Base-by-base conservation (phyloP, 1,140 invertebrate species). In the Cotesia typhae region DNA sequence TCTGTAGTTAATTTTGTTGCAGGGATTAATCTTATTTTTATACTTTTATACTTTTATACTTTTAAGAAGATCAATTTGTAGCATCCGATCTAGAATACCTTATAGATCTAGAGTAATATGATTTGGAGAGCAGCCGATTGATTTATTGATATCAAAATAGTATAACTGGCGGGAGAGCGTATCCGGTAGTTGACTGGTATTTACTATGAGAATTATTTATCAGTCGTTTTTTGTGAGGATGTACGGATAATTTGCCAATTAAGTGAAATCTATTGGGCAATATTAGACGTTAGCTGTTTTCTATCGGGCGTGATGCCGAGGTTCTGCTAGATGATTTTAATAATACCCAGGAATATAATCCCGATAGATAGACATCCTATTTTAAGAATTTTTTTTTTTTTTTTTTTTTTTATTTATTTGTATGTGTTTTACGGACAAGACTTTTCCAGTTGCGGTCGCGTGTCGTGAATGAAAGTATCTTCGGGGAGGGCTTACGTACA, bases 381-480 rank as follows among this genome's bases (percentile, higher is more conserved):
- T 47, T 47, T 47, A 28, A 28, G 28, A 28, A 28, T 47, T 41
- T 41, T 47, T 47, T 47, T 7, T 47, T 47, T 7, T 9, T 14
- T 14, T 14, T 14, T 14, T 47, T 7, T 47, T 47, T 7, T 9
- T 10, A 7, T 47, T 0, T 47, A 9, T 47, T 9, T 47, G 10
- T 47, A 47, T 47, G 10, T 0, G 10, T 47, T 47, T 55, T 41
- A 20, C 68, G 76, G 85, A 84, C 84, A 85, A 86, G 37, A 87
- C 76, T 85, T 87, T 81, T 77, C 67, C 85, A 74, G 70, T 78
- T 67, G 65, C 69, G 77, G 78, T 86, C 80, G 86, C 84, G 85
- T 86, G 84, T 85, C 81, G 77, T 82, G 82, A 87, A 87, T 87
- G 86, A 87, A 87, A 87, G 86, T 87, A 85, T 83, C 81, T 73